A percentile compares a stretch with the other conserved stretches of the same genome.
These are phyloP conservation scores for Chiropotes sagulatus DNA, from an alignment of 2,797 vertebrate species.

Conservation along the genomic window DNA sequence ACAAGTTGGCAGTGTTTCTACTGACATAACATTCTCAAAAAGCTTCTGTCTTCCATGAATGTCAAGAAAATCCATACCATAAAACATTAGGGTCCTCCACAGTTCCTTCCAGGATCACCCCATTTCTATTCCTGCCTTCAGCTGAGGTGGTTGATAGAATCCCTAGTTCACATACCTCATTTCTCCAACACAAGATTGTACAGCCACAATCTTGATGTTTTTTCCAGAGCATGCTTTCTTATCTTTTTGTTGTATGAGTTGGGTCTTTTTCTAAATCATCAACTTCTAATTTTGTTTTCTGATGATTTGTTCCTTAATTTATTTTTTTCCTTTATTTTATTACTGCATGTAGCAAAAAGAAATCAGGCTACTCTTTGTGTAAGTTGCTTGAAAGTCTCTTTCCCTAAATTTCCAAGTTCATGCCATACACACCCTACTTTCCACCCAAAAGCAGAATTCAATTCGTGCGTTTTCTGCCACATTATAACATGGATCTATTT, in stretches of 20 bases:
- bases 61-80: neutral
- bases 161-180: neutral
- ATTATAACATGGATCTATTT: neutral
- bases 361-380: neutral
- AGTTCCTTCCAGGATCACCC: neutral
- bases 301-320: neutral
- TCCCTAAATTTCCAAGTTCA: neutral
- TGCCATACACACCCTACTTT: neutral
- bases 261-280: neutral
- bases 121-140: neutral
- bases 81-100: neutral
- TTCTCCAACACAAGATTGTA: neutral
- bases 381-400: neutral
- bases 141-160: neutral
- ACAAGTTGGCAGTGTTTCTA: neutral
- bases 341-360: neutral
- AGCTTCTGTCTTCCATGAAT: neutral
- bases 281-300: neutral
- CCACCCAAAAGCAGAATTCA: neutral
- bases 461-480: neutral
- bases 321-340: neutral
- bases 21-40: neutral
- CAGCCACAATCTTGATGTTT: neutral
- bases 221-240: neutral
- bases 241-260: neutral